These are phyloP conservation scores for Yoshiicerus persimilis DNA, from an alignment of 1,140 invertebrate genomes.

Conservation along the genomic window DNA sequence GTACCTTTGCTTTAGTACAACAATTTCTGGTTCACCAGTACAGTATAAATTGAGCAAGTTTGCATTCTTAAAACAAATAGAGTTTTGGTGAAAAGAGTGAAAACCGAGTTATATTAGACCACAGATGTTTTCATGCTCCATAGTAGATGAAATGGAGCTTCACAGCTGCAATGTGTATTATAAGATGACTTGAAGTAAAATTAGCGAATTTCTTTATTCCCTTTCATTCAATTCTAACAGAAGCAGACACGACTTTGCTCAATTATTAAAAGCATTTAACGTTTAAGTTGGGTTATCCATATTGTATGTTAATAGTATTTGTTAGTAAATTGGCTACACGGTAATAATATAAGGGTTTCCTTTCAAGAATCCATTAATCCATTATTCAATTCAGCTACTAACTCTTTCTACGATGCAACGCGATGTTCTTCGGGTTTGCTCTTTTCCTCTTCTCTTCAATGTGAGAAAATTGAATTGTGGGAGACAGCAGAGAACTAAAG, in stretches of 20 bases:
- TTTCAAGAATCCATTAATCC: slow-evolving; percentile 9
- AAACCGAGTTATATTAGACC: too few species aligned
- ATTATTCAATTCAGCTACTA: neutral
- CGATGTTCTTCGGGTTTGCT: neutral
- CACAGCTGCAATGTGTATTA: too few species aligned
- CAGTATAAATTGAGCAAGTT: too few species aligned
- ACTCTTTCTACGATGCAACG: neutral
- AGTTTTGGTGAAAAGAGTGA: too few species aligned
- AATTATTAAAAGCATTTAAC: neutral
- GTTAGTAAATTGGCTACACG: neutral
- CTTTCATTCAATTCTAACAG: too few species aligned
- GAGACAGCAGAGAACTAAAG: neutral
- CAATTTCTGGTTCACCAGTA: too few species aligned
- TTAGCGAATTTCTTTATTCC: too few species aligned
- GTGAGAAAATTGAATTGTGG: neutral
- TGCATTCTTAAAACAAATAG: too few species aligned
- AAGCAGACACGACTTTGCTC: neutral
- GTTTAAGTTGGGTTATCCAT: neutral
- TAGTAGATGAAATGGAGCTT: too few species aligned
- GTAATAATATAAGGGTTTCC: neutral
- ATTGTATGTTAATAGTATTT: neutral
- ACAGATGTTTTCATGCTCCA: too few species aligned
- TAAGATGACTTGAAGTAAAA: too few species aligned
- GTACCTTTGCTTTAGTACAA: too few species aligned
- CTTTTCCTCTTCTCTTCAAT: neutral